Evolutionary conservation across 2,888 invertebrate genomes (phyloP), one percentile per base, ranked within the genome.

Genomic region (Cheiracanthium punctorium): DNA sequence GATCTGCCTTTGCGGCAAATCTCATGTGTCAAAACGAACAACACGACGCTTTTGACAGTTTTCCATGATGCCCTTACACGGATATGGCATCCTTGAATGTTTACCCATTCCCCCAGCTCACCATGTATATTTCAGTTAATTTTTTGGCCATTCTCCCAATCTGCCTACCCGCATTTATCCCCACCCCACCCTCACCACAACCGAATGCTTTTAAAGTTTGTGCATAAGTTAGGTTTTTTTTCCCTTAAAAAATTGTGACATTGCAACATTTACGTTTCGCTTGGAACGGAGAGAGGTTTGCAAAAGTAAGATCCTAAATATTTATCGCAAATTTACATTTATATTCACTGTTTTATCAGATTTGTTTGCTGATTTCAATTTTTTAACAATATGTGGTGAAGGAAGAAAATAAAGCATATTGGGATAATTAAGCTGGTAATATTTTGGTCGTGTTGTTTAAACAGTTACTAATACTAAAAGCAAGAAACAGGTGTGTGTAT

Each of bases 61-160:
- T 80, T 65, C 58, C 58, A 43, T 58, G 65, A 80, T 80, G 65
- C 43, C 80, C 80, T 64, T 80, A 72, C 72, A 41, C 58, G 80
- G 80, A 64, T 72, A 65, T 80, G 72, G 72, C 72, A 72, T 80
- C 71, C 43, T 29, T 29, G 10, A 41, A 65, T 80, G 80, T 80
- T 80, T 80, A 80, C 48, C 43, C 65, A 65, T 48, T 58, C 37
- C 65, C 37, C 72, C 14, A 37, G 17, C 24, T 41, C 29, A 33
- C 32, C 33, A 29, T 70, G 48, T 32, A 48, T n/a, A n/a, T 71
- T 80, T 80, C 29, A 8, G 71, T 64, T 71, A 64, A 72, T 72
- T 79, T 70, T 32, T 65, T 80, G 80, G 80, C 72, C 12, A 17
- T 10, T 29, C 20, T 80, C 80, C 80, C 43, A 80, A 73, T 80